Percentiles rank a stretch among this genome's conserved stretches.
Evolutionary conservation across 1,140 invertebrate species (phyloP).

Genomic region (Euura saliciscinereae): DNA sequence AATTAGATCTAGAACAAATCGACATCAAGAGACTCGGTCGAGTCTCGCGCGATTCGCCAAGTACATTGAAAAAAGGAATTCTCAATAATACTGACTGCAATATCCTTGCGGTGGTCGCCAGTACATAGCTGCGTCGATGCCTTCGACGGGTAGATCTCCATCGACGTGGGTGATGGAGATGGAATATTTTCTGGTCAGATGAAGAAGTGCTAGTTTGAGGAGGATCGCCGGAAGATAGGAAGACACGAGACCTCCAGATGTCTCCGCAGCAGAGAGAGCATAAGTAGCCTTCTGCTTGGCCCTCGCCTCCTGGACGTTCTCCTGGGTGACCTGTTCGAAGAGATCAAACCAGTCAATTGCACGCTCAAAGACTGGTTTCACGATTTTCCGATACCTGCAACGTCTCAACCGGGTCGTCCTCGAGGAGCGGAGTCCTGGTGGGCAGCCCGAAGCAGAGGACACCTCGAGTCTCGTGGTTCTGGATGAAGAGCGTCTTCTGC

Average conservation of each 20-base stretch:
- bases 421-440: conserved; percentile 54
- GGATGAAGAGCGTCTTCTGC: conserved; percentile 58
- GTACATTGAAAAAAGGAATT: conserved; percentile 13
- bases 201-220: conserved; percentile 71
- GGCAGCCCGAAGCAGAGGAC: conserved; percentile 66
- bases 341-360: conserved; percentile 49
- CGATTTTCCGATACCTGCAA: conserved; percentile 57
- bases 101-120: conserved; percentile 83
- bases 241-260: conserved; percentile 70
- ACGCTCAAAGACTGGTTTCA: conserved; percentile 44
- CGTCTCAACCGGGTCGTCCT: conserved; percentile 52
- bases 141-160: conserved; percentile 71
- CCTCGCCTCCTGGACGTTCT: conserved; percentile 66
- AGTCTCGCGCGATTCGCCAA: neutral
- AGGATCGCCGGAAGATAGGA: conserved; percentile 71
- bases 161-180: conserved; percentile 74
- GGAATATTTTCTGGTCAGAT: conserved; percentile 74
- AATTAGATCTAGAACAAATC: neutral
- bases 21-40: neutral
- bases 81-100: conserved; percentile 66
- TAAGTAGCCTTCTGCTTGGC: conserved; percentile 71
- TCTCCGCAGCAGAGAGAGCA: conserved; percentile 70
- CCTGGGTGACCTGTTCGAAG: conserved; percentile 59
- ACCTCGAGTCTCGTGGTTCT: conserved; percentile 60
- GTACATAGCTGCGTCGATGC: conserved; percentile 71